These are phyloP conservation scores for Ursus arctos DNA, from an alignment of 2,113 vertebrate species.

Conservation along the genomic window DNA sequence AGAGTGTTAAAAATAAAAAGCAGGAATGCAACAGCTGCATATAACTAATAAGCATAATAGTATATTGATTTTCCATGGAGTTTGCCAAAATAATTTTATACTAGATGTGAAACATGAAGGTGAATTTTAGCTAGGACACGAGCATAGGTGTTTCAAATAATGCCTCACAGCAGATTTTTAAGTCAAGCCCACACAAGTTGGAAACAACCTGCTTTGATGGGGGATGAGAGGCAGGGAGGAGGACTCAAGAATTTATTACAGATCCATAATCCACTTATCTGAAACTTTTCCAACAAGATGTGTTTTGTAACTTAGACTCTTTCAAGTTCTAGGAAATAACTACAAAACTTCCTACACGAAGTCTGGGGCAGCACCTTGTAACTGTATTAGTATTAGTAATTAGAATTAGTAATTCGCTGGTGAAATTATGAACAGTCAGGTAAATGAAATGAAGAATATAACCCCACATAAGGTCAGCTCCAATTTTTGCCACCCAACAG, in stretches of 20 bases:
- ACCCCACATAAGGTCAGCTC: neutral
- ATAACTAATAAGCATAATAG: conserved; percentile 13
- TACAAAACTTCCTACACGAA: neutral
- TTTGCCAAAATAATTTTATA: conserved; percentile 45
- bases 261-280: neutral
- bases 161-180: neutral
- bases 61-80: neutral
- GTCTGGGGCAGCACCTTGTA: neutral
- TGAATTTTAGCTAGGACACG: neutral
- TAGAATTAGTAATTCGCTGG: neutral
- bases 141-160: neutral
- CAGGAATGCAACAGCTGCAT: neutral
- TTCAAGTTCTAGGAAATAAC: neutral
- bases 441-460: neutral
- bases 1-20: conserved; percentile 12
- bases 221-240: fast-evolving
- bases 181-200: neutral
- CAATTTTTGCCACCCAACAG: neutral
- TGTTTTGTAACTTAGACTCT: neutral
- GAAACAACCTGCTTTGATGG: neutral
- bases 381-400: neutral
- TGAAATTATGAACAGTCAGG: neutral
- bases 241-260: neutral
- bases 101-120: neutral
- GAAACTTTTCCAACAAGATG: neutral